Evolutionary conservation across 2,888 invertebrate species (phyloP), one percentile per base, ranked within the genome.

Genomic region (Andricus quercusramuli): DNA sequence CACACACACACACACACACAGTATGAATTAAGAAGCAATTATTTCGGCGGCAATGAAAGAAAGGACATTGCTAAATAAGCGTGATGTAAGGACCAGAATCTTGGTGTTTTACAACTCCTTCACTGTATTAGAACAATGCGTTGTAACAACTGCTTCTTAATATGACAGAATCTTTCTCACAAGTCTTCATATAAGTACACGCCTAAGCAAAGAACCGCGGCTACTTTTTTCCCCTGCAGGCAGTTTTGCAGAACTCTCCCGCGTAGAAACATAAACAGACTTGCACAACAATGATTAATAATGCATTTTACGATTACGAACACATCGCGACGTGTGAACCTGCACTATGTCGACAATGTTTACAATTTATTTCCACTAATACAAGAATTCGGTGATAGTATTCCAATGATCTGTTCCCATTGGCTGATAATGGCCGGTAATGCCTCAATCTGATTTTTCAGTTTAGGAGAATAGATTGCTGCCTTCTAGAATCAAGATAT

Each of bases 271-370:
- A 74, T 74, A 32, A 51, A 32, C 9, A 6, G 29, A 15, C 51
- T 74, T 74, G 20, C 74, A 13, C 51, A 74, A 74, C 15, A 56
- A n/a, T 51, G 74, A 74, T 74, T 74, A 56, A 74, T 74, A 74
- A 74, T 47, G 56, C 51, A 74, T n/a, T 74, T 74, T 74, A 74
- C 67, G n/a, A 37, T 67, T 67, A 67, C 70, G 32, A 51, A 51
- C 20, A 47, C 74, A 74, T 74, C 56, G 51, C 20, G n/a, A 74
- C 51, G 74, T 56, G 74, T 74, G 74, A 74, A 74, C 51, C 51
- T 74, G 56, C 56, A 74, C 56, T 74, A 74, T 56, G 32, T 32
- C 29, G n/a, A 51, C 32, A 74, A 74, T 74, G 51, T 74, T 74
- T 74, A 74, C 56, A 70, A 51, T 51, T 70, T 70, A 56, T 56